These are phyloP conservation scores for Microcaecilia unicolor DNA, from an alignment of 2,797 vertebrate genomes.

Conservation along the genomic window DNA sequence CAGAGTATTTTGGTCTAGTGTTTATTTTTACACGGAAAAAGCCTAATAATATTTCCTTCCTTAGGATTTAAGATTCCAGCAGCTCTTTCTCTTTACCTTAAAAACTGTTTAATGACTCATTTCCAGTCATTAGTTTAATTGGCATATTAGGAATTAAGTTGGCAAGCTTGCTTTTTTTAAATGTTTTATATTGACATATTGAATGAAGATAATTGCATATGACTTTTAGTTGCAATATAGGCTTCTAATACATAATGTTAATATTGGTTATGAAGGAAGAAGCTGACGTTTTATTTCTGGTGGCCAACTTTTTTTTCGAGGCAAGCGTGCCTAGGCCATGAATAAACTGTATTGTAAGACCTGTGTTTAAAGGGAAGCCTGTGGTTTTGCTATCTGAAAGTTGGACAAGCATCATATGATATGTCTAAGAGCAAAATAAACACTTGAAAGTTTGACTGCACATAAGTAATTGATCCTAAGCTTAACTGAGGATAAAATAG, in stretches of 20 bases:
- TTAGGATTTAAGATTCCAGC: not conserved
- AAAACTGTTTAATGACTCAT: conserved; percentile 31
- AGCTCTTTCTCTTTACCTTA: conserved; percentile 11
- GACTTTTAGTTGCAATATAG: conserved; percentile 17
- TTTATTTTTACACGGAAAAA: conserved; percentile 21
- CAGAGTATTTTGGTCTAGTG: not conserved
- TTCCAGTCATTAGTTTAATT: conserved; percentile 32
- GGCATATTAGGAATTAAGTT: conserved; percentile 27
- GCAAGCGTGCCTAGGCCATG: conserved; percentile 11
- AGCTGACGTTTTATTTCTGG: conserved; percentile 22
- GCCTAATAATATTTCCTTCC: conserved; percentile 1
- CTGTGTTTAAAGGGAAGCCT: conserved; percentile 30
- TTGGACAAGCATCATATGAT: conserved; percentile 33
- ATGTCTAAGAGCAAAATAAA: conserved; percentile 32
- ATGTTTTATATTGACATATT: no score
- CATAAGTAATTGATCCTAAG: conserved; percentile 39
- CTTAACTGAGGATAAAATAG: conserved; percentile 32
- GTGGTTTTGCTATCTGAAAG: conserved; percentile 37
- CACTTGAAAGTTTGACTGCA: conserved; percentile 28
- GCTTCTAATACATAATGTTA: conserved; percentile 19
- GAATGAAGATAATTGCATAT: conserved; percentile 25
- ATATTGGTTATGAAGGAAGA: conserved; percentile 16
- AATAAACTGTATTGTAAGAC: conserved; percentile 37
- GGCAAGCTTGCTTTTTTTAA: no score
- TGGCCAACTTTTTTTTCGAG: conserved; percentile 10